phyloP scores from a whole-genome alignment of 2,888 invertebrate species.

The Charanyca ferruginea region DNA sequence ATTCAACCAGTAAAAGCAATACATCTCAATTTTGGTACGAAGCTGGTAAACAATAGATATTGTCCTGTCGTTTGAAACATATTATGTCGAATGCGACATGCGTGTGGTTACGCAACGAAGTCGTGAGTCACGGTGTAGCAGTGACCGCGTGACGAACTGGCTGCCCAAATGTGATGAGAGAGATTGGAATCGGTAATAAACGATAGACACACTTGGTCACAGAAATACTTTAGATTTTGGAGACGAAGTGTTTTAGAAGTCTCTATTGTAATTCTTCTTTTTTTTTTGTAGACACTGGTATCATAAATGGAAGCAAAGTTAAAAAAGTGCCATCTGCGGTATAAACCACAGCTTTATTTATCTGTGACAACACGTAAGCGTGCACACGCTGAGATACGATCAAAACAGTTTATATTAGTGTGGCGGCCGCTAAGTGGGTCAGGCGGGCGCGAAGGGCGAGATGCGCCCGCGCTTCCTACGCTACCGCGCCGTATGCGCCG shows the following conservation, averaged over 20 bases:
- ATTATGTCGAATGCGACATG: conserved; percentile 63
- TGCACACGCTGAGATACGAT: conserved; percentile 54
- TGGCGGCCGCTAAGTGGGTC: conserved; percentile 77
- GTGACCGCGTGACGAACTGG: conserved; percentile 42
- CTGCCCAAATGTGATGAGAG: conserved; percentile 48
- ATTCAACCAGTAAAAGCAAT: conserved; percentile 27
- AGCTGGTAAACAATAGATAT: conserved; percentile 60
- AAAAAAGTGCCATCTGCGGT: neutral
- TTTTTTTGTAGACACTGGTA: neutral
- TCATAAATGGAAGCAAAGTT: neutral
- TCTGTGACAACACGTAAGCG: conserved; percentile 38
- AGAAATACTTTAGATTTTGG: conserved; percentile 5
- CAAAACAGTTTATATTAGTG: conserved; percentile 69
- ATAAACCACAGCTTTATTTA: conserved; percentile 24
- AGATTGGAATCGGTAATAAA: conserved; percentile 44
- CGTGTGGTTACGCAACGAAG: conserved; percentile 65
- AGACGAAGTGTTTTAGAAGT: neutral
- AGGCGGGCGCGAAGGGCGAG: conserved; percentile 79
- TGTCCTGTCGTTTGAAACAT: conserved; percentile 63
- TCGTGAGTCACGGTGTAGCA: conserved; percentile 68
- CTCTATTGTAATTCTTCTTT: no score
- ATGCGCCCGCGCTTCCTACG: conserved; percentile 82
- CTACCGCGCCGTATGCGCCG: conserved; percentile 50
- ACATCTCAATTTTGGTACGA: conserved; percentile 31
- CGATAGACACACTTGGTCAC: conserved; percentile 27